These are phyloP conservation scores for Hyles lineata DNA, from an alignment of 2,888 invertebrate species.

Conservation along the genomic window DNA sequence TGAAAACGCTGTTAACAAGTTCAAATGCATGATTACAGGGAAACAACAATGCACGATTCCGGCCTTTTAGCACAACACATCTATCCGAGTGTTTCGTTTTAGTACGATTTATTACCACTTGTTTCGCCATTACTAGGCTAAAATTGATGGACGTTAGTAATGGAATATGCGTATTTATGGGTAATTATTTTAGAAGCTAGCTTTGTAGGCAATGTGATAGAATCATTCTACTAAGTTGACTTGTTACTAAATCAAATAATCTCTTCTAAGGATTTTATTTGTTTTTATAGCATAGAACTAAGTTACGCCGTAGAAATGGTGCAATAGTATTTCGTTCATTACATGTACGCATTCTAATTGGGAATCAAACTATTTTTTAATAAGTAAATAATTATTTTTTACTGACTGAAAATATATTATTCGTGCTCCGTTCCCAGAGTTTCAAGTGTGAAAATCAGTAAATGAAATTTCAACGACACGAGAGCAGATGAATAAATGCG, in stretches of 20 bases:
- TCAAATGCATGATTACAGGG: conserved; percentile 20
- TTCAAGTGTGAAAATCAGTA: neutral
- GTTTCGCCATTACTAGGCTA: neutral
- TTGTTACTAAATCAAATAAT: too few relatives aligned
- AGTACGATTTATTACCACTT: neutral
- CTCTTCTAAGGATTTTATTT: too few relatives aligned
- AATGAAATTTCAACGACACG: neutral
- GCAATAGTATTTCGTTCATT: too few relatives aligned
- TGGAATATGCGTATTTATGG: neutral
- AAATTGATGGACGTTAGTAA: neutral
- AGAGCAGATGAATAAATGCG: neutral
- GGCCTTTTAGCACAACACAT: conserved; percentile 1
- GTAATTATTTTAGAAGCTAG: neutral
- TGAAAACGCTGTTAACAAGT: conserved; percentile 20
- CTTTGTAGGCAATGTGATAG: neutral
- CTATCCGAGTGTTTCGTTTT: neutral
- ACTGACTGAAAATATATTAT: too few relatives aligned
- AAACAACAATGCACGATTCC: neutral
- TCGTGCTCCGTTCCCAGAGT: too few relatives aligned
- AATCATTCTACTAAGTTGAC: too few relatives aligned
- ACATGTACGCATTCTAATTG: too few relatives aligned
- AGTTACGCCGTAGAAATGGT: too few relatives aligned
- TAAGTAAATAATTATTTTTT: too few relatives aligned
- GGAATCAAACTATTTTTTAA: too few relatives aligned
- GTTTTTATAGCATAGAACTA: too few relatives aligned